Evolutionary conservation across 2,113 vertebrate genomes (phyloP).

Genomic region (Jacana jacana): DNA sequence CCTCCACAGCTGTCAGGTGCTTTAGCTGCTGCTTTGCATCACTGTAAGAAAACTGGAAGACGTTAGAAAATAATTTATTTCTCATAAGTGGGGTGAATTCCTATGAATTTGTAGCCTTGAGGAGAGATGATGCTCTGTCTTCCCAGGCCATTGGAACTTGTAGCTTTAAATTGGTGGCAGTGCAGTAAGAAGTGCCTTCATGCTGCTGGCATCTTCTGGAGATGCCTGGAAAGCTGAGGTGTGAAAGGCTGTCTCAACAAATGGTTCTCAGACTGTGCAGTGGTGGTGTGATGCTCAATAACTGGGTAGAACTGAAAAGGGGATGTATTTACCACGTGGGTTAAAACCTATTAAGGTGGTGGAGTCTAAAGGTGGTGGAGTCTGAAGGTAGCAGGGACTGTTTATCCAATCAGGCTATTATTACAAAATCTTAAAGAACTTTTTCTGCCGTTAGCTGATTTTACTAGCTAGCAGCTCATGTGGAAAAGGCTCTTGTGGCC

Average conservation of each 20-base stretch:
- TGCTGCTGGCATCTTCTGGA: background rate
- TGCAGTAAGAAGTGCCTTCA: background rate
- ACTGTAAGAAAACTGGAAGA: background rate
- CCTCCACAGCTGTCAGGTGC: slow-evolving; percentile 38
- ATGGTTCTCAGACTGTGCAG: background rate
- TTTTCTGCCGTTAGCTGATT: background rate
- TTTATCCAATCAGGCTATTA: background rate
- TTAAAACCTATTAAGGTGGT: background rate
- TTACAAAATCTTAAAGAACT: background rate
- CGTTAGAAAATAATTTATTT: background rate
- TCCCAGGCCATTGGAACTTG: background rate
- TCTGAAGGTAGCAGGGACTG: background rate
- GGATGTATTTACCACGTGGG: fast-evolving
- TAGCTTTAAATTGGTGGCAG: background rate
- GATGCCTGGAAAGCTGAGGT: background rate
- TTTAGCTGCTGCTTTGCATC: slow-evolving; percentile 16
- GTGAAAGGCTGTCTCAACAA: background rate
- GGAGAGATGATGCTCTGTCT: background rate
- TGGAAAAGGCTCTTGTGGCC: background rate
- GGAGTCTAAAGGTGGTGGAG: background rate
- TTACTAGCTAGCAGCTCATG: background rate
- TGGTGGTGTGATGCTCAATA: background rate
- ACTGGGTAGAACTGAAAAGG: background rate
- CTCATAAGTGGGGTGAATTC: background rate
- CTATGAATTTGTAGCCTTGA: background rate